These are phyloP conservation scores for Syrrhaptes paradoxus DNA, from an alignment of 2,113 vertebrate species.

Conservation along the genomic window DNA sequence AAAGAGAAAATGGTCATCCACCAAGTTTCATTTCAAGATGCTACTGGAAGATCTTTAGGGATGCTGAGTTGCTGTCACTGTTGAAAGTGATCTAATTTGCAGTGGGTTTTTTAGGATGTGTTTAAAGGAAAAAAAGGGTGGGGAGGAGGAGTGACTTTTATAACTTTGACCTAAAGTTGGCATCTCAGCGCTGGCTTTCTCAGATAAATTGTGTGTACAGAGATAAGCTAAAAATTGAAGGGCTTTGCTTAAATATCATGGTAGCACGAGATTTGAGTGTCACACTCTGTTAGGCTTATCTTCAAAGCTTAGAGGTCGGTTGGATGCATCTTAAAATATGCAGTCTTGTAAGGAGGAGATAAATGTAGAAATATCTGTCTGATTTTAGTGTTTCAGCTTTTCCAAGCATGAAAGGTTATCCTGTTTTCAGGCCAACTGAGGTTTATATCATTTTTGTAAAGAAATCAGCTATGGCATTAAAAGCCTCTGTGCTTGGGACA, in stretches of 20 bases:
- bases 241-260: background rate
- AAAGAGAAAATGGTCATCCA: background rate
- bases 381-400: background rate
- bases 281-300: background rate
- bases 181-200: background rate
- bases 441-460: background rate
- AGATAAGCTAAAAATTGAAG: background rate
- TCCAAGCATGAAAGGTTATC: background rate
- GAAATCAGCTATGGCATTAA: background rate
- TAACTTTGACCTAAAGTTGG: background rate
- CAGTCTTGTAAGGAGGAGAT: background rate
- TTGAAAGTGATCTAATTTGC: background rate
- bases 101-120: background rate
- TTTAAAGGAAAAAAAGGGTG: background rate
- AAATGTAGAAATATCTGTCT: background rate
- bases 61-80: background rate
- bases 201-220: background rate
- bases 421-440: background rate
- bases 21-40: background rate
- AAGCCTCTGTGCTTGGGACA: background rate
- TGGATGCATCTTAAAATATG: background rate
- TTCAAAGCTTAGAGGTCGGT: background rate
- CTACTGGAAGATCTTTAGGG: background rate
- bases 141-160: background rate
- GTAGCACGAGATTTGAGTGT: background rate